Evolutionary conservation across 2,113 vertebrate genomes (phyloP).

Genomic region (Chionis minor): DNA sequence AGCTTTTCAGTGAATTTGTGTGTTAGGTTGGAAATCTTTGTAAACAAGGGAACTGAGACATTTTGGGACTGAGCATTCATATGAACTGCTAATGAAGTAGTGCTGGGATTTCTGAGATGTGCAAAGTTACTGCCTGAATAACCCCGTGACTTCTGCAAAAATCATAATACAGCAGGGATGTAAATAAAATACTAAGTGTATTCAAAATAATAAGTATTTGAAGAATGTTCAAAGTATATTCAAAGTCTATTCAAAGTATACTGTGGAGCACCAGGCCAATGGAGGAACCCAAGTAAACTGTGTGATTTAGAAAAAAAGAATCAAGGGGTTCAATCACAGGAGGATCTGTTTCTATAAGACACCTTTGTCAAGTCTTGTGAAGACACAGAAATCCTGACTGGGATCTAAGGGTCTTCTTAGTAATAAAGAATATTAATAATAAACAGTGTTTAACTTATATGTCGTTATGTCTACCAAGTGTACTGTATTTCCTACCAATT

Average conservation of each 20-base stretch:
- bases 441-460: background rate
- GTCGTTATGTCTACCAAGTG: background rate
- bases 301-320: background rate
- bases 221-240: background rate
- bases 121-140: background rate
- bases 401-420: background rate
- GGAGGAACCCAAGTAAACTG: background rate
- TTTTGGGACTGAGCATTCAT: background rate
- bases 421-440: background rate
- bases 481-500: background rate
- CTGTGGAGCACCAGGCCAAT: background rate
- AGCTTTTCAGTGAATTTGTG: background rate
- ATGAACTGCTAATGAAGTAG: background rate
- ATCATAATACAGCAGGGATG: background rate
- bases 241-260: background rate
- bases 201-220: background rate
- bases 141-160: background rate
- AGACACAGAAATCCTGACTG: background rate
- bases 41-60: background rate
- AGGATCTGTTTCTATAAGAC: background rate
- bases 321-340: background rate
- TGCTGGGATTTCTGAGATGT: background rate
- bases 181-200: background rate
- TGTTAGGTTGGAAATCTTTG: background rate
- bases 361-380: background rate